Base-by-base conservation (phyloP, 2,113 vertebrate species). In the Chionis minor region DNA sequence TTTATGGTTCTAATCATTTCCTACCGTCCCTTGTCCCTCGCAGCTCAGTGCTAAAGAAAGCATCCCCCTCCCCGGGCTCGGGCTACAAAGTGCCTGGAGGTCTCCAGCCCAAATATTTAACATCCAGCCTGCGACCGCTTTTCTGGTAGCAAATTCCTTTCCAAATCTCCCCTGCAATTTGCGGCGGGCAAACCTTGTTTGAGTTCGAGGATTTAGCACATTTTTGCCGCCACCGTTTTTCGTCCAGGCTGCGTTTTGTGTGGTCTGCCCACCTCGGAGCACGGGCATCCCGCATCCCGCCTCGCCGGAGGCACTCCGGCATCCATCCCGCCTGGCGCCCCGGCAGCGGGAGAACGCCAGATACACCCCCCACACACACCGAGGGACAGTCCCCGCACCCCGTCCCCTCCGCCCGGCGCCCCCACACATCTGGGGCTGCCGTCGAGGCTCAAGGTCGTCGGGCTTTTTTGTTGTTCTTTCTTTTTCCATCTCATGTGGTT, bases 161-260 rank as follows among this genome's bases (percentile, higher is more conserved):
- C 72, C 88, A 79, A 38, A 93, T 94, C 91, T 88, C 91, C 95
- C 88, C 75, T 96, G 95, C 91, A 97, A 97, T 97, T 97, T 97
- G 97, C 0, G 95, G 97, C 8, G 5, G 90, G 84, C 93, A 95
- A 93, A 89, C 79, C 88, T 93, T 84, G 90, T 94, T 96, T 88
- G 90, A 86, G 51, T 86, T 88, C 94, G 86, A 91, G 90, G 82
- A 95, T 91, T 96, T 96, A 90, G 89, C 82, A 84, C 92, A 94
- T 94, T 96, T 96, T 94, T 95, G 91, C 80, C 19, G 3, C 81
- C 81, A 10, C 54, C 8, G 20, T 27, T 86, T 91, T 92, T 56
- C 3, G 2, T 52, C 65, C 4, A 0, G 67, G 35, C 49, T 42
- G 54, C 6, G 0, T 84, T 95, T 93, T 86, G 94, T 95, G 97